These are phyloP conservation scores for Augochlorella aurata DNA, from an alignment of 2,888 invertebrate species.

Conservation along the genomic window DNA sequence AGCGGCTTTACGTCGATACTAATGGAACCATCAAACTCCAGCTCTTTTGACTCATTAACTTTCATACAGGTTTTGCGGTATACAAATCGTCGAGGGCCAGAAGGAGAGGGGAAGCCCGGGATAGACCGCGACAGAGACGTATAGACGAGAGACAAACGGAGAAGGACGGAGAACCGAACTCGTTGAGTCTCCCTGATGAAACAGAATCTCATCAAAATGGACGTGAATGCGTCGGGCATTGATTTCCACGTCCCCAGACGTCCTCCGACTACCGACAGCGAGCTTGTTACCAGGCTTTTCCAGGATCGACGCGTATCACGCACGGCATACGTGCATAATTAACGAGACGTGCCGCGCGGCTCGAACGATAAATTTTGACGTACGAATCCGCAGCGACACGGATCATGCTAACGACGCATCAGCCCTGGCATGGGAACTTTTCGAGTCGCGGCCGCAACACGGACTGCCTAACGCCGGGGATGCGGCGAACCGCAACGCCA, in stretches of 20 bases:
- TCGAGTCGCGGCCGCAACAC: constrained; percentile 66
- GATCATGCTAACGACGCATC: constrained; percentile 63
- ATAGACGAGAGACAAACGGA: not conserved
- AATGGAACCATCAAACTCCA: constrained; percentile 47
- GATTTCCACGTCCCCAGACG: constrained; percentile 59
- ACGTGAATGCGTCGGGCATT: constrained; percentile 60
- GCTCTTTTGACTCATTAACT: constrained; percentile 55
- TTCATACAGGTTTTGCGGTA: constrained; percentile 24
- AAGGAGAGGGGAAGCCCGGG: not conserved
- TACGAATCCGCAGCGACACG: constrained; percentile 69
- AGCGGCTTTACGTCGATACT: constrained; percentile 24
- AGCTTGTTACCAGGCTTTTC: constrained; percentile 61
- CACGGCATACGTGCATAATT: constrained; percentile 74
- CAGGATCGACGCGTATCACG: constrained; percentile 59
- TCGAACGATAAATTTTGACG: constrained; percentile 72
- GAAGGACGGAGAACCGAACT: not conserved
- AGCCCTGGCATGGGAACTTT: constrained; percentile 53
- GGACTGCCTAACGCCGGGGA: constrained; percentile 61
- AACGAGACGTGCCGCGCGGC: constrained; percentile 66
- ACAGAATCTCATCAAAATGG: constrained; percentile 63
- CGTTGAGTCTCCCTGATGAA: constrained; percentile 50
- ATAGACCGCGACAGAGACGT: not conserved
- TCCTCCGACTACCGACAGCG: constrained; percentile 31
- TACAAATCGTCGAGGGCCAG: not conserved
- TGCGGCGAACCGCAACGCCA: constrained; percentile 69